Conservation (phyloP, 2,888 invertebrate species). For the Drosophila antonietae region DNA sequence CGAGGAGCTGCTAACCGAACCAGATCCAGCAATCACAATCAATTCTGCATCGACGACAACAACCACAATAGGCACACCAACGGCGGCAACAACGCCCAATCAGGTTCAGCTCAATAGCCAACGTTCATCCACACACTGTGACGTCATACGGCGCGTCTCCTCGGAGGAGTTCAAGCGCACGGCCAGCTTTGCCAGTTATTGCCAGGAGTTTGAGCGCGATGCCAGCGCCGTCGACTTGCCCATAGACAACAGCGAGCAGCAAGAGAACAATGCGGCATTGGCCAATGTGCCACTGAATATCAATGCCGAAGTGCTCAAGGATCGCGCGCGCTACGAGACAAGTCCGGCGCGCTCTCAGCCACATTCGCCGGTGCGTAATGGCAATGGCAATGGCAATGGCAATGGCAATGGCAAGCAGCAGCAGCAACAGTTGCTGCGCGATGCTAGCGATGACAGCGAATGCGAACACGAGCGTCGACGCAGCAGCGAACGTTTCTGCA, state of each 20-base stretch:
- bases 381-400: neutral
- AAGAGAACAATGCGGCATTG: conserved; percentile 79
- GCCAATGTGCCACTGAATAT: conserved; percentile 66
- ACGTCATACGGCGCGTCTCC: conserved; percentile 81
- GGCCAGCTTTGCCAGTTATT: conserved; percentile 76
- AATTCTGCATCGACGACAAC: conserved; percentile 6
- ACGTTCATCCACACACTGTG: conserved; percentile 32
- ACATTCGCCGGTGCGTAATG: conserved; percentile 80
- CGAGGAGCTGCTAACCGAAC: conserved; percentile 86
- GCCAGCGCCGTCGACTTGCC: conserved; percentile 41
- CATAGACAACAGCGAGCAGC: conserved; percentile 34
- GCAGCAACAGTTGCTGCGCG: conserved; percentile 79
- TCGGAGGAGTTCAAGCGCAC: conserved; percentile 83
- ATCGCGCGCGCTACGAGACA: conserved; percentile 80
- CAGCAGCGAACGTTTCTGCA: conserved; percentile 88
- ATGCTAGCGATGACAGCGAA: conserved; percentile 85
- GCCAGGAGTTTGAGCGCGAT: conserved; percentile 72
- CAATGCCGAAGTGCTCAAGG: conserved; percentile 67
- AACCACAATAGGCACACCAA: conserved; percentile 75
- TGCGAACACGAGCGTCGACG: conserved; percentile 88
- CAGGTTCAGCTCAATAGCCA: conserved; percentile 12
- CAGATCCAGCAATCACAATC: conserved; percentile 59
- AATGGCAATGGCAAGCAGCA: conserved; percentile 9
- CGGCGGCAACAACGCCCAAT: conserved; percentile 58
- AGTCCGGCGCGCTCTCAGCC: conserved; percentile 85